A percentile compares a stretch with the other conserved stretches of the same genome.
phyloP scores from a whole-genome alignment of 2,888 invertebrate species.

The Drosophila paramelanica region DNA sequence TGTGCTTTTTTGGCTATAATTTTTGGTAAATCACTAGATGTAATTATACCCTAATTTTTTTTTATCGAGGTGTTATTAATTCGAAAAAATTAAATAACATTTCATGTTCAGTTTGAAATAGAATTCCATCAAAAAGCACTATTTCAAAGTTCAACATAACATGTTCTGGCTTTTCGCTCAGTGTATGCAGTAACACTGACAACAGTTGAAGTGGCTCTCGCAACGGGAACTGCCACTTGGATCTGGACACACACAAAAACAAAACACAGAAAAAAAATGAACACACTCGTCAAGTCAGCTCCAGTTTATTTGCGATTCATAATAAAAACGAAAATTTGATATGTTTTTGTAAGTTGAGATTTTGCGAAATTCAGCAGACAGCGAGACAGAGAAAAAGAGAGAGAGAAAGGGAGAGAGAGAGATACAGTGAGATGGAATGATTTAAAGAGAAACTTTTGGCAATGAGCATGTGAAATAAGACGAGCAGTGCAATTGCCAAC shows the following conservation, averaged over 20 bases:
- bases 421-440: constrained; percentile 1
- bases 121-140: background rate
- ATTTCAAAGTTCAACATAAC: background rate
- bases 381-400: background rate
- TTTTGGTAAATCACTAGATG: too few relatives aligned
- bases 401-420: background rate
- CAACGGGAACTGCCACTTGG: constrained; percentile 39
- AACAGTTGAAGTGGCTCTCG: constrained; percentile 31
- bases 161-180: constrained; percentile 10
- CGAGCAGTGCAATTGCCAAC: constrained; percentile 57
- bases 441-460: background rate
- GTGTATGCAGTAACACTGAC: constrained; percentile 18
- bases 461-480: constrained; percentile 17
- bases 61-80: too few relatives aligned
- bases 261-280: constrained; percentile 1
- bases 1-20: too few relatives aligned
- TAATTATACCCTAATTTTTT: too few relatives aligned
- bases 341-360: constrained; percentile 81
- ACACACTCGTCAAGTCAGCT: constrained; percentile 37
- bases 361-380: constrained; percentile 62
- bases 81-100: too few relatives aligned
- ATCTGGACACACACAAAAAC: constrained; percentile 18
- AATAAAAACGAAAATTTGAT: constrained; percentile 76
- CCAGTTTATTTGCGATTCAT: constrained; percentile 71
- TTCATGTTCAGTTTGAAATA: too few relatives aligned